phyloP scores from a whole-genome alignment of 2,797 vertebrate species.

The Macropodus opercularis region DNA sequence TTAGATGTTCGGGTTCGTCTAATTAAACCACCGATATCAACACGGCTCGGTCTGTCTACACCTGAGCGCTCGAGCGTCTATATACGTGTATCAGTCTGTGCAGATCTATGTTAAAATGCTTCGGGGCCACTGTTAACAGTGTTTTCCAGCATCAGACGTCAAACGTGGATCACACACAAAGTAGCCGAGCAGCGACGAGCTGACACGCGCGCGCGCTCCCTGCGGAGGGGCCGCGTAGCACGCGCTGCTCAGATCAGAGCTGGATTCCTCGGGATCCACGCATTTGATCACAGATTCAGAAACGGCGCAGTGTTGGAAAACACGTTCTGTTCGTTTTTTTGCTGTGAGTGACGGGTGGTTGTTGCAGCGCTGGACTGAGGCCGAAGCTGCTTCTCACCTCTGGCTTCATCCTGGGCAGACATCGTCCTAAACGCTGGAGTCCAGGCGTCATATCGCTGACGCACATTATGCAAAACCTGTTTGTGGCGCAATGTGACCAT shows the following conservation, averaged over 20 bases:
- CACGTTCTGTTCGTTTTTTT: too few species aligned
- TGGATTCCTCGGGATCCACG: slow-evolving; percentile 16
- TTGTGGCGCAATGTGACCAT: slow-evolving; percentile 72
- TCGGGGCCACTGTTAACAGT: slow-evolving; percentile 42
- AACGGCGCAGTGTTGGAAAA: too few species aligned
- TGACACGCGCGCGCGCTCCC: slow-evolving; percentile 43
- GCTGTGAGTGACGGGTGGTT: too few species aligned
- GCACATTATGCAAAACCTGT: slow-evolving; percentile 53
- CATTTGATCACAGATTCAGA: slow-evolving; percentile 28
- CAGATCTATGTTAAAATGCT: slow-evolving; percentile 58
- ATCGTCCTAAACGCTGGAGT: slow-evolving; percentile 20
- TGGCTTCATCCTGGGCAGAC: not conserved
- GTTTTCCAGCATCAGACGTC: slow-evolving; percentile 42
- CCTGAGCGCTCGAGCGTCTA: slow-evolving; percentile 15
- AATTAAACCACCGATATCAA: slow-evolving; percentile 51
- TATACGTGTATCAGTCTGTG: slow-evolving; percentile 31
- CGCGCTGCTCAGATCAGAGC: slow-evolving; percentile 19
- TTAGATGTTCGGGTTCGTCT: slow-evolving; percentile 34
- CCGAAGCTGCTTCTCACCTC: not conserved
- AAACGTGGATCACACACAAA: too few species aligned
- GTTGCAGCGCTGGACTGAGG: not conserved
- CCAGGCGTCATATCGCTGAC: slow-evolving; percentile 34
- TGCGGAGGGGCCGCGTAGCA: slow-evolving; percentile 41
- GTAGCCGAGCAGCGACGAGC: too few species aligned
- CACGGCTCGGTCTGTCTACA: slow-evolving; percentile 26